Evolutionary conservation across 2,888 invertebrate species (phyloP), one percentile per base, ranked within the genome.

Genomic region (Cantharis flavilabris): DNA sequence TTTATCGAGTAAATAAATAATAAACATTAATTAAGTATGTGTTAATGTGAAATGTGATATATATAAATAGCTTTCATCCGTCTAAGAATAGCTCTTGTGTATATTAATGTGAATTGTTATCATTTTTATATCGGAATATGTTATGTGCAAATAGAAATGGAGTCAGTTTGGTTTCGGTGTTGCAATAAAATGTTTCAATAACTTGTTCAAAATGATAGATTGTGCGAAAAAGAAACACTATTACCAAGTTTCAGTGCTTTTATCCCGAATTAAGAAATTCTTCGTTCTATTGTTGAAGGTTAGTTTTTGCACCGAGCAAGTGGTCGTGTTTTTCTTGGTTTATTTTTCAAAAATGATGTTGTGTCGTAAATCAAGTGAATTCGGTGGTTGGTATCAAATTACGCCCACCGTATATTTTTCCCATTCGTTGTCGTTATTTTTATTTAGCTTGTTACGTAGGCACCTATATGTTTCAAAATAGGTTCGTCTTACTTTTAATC

Each of bases 261-360:
- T 81, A 9, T 74, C 73, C 63, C 79, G 72, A 16, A 78, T 80
- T 64, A 83, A 83, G 76, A 81, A 80, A 71, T 73, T 81, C 62
- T 75, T 79, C 70, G 73, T 79, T 33, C 71, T 82, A 16, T 33
- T 82, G 2, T 63, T 81, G 70, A 83, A 82, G 83, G 83, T 83
- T 78, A 82, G 83, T 83, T 70, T 14, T 26, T 33, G 18, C 62
- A 9, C 18, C 16, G 3, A 9, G 13, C 30, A 28, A n/a, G 30
- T 28, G 13, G 33, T 69, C 14, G 11, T 14, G 33, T 33, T 33
- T 70, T n/a, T 14, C 13, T 70, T 14, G 3, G 16, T 11, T 9
- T 70, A 16, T 14, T 28, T 33, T 28, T 18, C 70, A 18, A 23
- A 13, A 28, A 33, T n/a, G 0, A 33, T 33, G 10, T 30, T 3